Evolutionary conservation across 2,113 vertebrate genomes (phyloP).

Genomic region (Triplophysa rosa): DNA sequence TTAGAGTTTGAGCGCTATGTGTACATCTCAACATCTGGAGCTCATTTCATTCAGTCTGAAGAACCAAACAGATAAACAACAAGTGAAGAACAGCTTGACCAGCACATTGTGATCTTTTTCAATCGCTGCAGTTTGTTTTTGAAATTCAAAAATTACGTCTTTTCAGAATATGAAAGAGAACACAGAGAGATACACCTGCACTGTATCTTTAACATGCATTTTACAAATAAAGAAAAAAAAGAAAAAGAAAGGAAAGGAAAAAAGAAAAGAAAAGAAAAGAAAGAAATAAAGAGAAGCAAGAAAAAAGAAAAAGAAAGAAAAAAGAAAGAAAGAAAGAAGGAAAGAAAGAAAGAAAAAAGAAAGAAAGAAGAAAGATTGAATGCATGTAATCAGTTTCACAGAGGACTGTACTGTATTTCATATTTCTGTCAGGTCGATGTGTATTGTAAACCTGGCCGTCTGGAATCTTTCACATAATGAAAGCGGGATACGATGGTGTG

Average conservation of each 20-base stretch:
- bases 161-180: too few relatives aligned
- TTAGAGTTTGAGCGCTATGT: neutral
- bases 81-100: neutral
- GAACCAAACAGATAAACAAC: neutral
- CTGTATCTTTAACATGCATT: too few relatives aligned
- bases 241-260: too few relatives aligned
- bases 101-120: neutral
- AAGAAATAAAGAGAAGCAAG: too few relatives aligned
- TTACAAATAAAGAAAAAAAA: too few relatives aligned
- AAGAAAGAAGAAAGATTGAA: too few relatives aligned
- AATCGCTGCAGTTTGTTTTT: neutral
- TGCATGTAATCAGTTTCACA: too few relatives aligned
- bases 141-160: too few relatives aligned
- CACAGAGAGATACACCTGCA: neutral
- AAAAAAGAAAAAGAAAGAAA: too few relatives aligned
- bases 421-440: slow-evolving; percentile 24
- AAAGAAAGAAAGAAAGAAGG: too few relatives aligned
- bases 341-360: too few relatives aligned
- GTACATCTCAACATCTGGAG: slow-evolving; percentile 17
- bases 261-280: too few relatives aligned
- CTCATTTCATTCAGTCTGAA: neutral
- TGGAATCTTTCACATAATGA: slow-evolving; percentile 5
- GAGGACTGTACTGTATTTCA: slow-evolving; percentile 31
- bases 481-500: slow-evolving; percentile 1
- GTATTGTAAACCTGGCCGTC: slow-evolving; percentile 9